Evolutionary conservation across 2,888 invertebrate genomes (phyloP).

Genomic region (Archips xylosteana): DNA sequence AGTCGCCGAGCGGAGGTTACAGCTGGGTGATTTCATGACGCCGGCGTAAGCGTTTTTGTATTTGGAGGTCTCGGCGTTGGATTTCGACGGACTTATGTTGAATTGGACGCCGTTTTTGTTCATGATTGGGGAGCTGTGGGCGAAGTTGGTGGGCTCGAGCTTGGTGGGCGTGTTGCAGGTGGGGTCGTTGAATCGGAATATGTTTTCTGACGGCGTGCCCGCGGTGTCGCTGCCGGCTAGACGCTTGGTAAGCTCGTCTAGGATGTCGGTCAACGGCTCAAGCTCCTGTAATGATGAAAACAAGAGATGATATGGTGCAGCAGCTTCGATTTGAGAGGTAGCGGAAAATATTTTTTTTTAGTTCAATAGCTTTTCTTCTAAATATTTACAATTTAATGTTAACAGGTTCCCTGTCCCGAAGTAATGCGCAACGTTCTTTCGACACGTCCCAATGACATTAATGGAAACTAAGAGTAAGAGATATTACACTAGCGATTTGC

Average conservation of each 20-base stretch:
- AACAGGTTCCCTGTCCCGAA: too few relatives aligned
- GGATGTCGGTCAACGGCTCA: slow-evolving; percentile 88
- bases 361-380: too few relatives aligned
- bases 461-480: too few relatives aligned
- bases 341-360: too few relatives aligned
- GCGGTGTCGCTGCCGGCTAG: slow-evolving; percentile 79
- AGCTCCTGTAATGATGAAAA: slow-evolving; percentile 76
- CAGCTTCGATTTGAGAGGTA: not conserved
- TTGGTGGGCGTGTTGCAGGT: slow-evolving; percentile 80
- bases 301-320: not conserved
- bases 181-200: slow-evolving; percentile 89
- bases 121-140: slow-evolving; percentile 82
- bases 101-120: slow-evolving; percentile 85
- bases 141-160: slow-evolving; percentile 68
- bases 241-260: slow-evolving; percentile 89
- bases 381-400: too few relatives aligned
- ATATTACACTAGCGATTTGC: too few relatives aligned
- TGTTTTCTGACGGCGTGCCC: slow-evolving; percentile 83
- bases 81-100: slow-evolving; percentile 79
- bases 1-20: slow-evolving; percentile 88
- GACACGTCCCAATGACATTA: too few relatives aligned
- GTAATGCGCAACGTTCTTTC: too few relatives aligned
- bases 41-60: slow-evolving; percentile 72
- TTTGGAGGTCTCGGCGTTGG: slow-evolving; percentile 77
- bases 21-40: slow-evolving; percentile 79